A percentile compares a stretch with the other conserved stretches of the same genome.
phyloP scores from a whole-genome alignment of 2,797 vertebrate genomes.

The Schizopygopsis pylzovi region DNA sequence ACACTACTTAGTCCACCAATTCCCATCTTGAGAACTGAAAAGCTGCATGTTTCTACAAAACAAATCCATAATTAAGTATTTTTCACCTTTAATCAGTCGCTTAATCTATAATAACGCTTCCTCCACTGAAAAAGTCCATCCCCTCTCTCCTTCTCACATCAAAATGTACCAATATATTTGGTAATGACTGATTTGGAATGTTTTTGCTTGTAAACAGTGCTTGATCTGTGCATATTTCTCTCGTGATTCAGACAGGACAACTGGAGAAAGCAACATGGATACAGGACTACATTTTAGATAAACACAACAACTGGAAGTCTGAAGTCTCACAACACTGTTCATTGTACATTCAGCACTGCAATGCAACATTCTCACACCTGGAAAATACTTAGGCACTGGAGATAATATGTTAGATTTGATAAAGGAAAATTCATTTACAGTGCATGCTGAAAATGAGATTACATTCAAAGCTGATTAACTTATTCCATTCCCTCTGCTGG shows the following conservation, averaged over 20 bases:
- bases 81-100: too few relatives aligned
- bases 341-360: background rate
- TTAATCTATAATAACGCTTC: too few relatives aligned
- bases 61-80: too few relatives aligned
- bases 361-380: background rate
- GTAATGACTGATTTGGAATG: too few relatives aligned
- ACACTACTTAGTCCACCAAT: background rate
- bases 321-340: background rate
- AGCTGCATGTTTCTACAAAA: background rate
- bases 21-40: background rate
- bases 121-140: too few relatives aligned
- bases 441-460: background rate
- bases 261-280: background rate
- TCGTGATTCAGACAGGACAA: too few relatives aligned
- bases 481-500: background rate
- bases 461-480: background rate
- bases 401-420: background rate
- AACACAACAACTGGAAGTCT: background rate
- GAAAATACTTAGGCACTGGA: background rate
- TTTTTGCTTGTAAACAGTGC: too few relatives aligned
- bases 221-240: too few relatives aligned
- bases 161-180: too few relatives aligned
- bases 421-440: background rate
- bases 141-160: too few relatives aligned
- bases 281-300: background rate